Percentiles rank a stretch among this genome's conserved stretches.
Conservation (phyloP, 2,797 vertebrate genomes). For the Lacerta agilis region DNA sequence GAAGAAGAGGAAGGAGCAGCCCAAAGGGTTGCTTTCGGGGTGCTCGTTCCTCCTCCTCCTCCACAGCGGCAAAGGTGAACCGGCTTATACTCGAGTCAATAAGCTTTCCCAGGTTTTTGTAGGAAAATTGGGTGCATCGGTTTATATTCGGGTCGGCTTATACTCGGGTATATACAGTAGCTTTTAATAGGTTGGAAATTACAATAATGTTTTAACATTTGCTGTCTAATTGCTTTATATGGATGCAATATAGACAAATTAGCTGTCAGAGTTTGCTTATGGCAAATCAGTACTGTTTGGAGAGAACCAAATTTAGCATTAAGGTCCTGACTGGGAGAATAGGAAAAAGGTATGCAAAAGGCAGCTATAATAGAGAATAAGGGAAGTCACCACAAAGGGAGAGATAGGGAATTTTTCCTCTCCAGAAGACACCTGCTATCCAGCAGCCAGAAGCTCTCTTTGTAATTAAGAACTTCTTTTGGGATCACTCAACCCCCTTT, state of each 20-base stretch:
- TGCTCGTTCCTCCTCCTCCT: too few relatives aligned
- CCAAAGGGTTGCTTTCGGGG: too few relatives aligned
- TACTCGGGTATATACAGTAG: too few relatives aligned
- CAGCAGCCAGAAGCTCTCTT: not conserved
- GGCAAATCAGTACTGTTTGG: slow-evolving; percentile 64
- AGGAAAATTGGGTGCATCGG: too few relatives aligned
- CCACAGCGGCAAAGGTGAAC: too few relatives aligned
- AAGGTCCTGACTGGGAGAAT: slow-evolving; percentile 63
- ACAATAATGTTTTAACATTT: slow-evolving; percentile 57
- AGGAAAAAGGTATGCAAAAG: slow-evolving; percentile 61
- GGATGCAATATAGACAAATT: slow-evolving; percentile 66
- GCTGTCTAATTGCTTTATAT: slow-evolving; percentile 65
- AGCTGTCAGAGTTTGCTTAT: slow-evolving; percentile 70
- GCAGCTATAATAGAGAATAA: slow-evolving; percentile 60
- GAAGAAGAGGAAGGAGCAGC: too few relatives aligned
- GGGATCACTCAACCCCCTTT: not conserved
- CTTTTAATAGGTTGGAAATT: slow-evolving; percentile 67
- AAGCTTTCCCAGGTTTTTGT: too few relatives aligned
- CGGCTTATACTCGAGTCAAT: too few relatives aligned
- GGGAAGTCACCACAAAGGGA: slow-evolving; percentile 50
- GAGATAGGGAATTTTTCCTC: not conserved
- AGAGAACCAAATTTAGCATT: slow-evolving; percentile 70
- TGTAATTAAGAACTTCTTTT: not conserved
- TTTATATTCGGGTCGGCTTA: too few relatives aligned
- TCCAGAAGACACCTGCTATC: not conserved